Evolutionary conservation across 1,140 invertebrate species (phyloP).

Genomic region (Lasioglossum baleicum): DNA sequence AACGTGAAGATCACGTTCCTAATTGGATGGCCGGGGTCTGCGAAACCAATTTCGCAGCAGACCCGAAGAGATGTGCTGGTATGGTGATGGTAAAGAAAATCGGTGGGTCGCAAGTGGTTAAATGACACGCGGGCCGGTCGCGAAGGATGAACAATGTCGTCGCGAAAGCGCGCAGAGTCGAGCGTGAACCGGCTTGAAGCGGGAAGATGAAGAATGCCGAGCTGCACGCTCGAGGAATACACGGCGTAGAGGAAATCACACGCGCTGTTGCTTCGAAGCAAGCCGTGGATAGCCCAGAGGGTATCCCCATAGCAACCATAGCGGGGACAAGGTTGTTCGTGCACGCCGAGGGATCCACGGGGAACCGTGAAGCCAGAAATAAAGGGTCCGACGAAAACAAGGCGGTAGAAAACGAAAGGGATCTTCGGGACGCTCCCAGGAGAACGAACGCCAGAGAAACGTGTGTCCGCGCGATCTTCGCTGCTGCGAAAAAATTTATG

Average conservation of each 20-base stretch:
- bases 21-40: no score
- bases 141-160: not conserved
- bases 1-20: no score
- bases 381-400: not conserved
- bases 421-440: not conserved
- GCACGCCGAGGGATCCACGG: not conserved
- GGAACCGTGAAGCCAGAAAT: conserved; percentile 7
- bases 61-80: no score
- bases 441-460: not conserved
- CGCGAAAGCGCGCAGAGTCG: conserved; percentile 3
- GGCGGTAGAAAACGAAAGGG: not conserved
- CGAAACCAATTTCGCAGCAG: no score
- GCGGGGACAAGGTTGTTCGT: conserved; percentile 14
- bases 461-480: not conserved
- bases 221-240: conserved; percentile 4
- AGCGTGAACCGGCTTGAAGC: not conserved
- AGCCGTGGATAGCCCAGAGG: conserved; percentile 23
- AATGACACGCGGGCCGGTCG: no score
- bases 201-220: not conserved
- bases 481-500: conserved; percentile 6
- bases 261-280: conserved; percentile 23
- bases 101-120: no score
- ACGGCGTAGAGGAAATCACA: conserved; percentile 30
- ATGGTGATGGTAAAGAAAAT: no score
- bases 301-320: conserved; percentile 58